Conservation (phyloP, 2,797 vertebrate species). For the Cyprinella venusta region DNA sequence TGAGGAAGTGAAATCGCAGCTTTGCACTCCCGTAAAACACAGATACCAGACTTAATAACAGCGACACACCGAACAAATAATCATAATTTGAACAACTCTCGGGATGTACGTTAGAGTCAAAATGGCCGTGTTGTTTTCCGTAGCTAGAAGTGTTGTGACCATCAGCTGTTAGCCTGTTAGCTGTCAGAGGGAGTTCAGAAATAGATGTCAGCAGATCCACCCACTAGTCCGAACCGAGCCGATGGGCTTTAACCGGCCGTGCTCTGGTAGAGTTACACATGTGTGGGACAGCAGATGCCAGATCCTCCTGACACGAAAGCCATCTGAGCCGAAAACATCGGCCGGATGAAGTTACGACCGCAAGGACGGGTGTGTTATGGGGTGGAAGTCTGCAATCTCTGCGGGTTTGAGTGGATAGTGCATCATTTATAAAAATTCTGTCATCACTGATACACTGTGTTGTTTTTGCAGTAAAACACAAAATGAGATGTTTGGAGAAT, state of each 20-base stretch:
- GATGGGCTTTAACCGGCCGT: neutral
- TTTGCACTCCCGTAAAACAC: conserved; percentile 32
- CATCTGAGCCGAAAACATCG: conserved; percentile 10
- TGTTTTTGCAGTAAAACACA: neutral
- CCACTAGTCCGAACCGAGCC: conserved; percentile 42
- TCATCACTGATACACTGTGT: neutral
- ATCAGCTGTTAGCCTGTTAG: conserved; percentile 50
- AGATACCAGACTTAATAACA: neutral
- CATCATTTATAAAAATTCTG: neutral
- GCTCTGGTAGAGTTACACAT: conserved; percentile 44
- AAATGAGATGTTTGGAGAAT: neutral
- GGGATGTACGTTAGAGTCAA: neutral
- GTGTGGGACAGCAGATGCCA: conserved; percentile 24
- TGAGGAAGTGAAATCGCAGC: conserved; percentile 62
- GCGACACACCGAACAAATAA: neutral
- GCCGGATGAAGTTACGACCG: conserved; percentile 36
- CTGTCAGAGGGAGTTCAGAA: conserved; percentile 50
- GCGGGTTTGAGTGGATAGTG: neutral
- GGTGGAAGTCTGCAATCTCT: conserved; percentile 10
- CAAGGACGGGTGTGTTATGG: conserved; percentile 16
- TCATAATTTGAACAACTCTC: neutral
- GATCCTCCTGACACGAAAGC: conserved; percentile 8
- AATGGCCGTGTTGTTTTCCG: conserved; percentile 4
- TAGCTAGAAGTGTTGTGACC: conserved; percentile 22
- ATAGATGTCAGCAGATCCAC: conserved; percentile 42